Evolutionary conservation across 2,888 invertebrate species (phyloP), one percentile per base, ranked within the genome.

Genomic region (Drosophila kokeensis): DNA sequence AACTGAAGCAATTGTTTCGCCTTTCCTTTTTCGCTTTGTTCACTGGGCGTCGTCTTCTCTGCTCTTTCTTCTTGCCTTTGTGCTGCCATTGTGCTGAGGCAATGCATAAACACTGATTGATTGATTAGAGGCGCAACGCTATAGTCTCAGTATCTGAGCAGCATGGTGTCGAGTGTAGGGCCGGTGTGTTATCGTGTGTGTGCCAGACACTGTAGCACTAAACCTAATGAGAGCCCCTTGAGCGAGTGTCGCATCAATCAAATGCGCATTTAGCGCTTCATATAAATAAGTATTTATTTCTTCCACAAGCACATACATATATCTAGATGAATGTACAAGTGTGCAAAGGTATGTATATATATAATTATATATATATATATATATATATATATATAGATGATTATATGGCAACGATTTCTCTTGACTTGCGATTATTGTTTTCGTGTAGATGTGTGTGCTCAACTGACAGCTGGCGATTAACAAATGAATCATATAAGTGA

Each of bases 221-320:
- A 81, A 77, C 81, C 78, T 87, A 89, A 87, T 87, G 89, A 87
- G 87, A 73, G 84, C 79, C 89, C 89, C 87, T 88, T 81, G 74
- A 87, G 87, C 83, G 77, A 81, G 83, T 89, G 87, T 87, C 87
- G 89, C 87, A 87, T 87, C 84, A 87, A 87, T 87, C 87, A 87
- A 87, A 83, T 76, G 79, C 87, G 87, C 78, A 89, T 88, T 87
- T 87, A 84, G 76, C 84, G 79, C 81, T 73, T 79, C 81, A 78
- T 79, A 78, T 78, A 77, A 73, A 78, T 67, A 79, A 71, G 78
- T 54, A 71, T 75, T 66, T 79, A 59, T 63, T 68, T 59, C 45
- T 55, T 55, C 24, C 29, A 38, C n/a, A 55, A 29, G 13, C 38
- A 18, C 54, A 38, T 42, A 18, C 54, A 38, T 42, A 50, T 30